Evolutionary conservation across 2,797 vertebrate genomes (phyloP).

Genomic region (Notamacropus eugenii): DNA sequence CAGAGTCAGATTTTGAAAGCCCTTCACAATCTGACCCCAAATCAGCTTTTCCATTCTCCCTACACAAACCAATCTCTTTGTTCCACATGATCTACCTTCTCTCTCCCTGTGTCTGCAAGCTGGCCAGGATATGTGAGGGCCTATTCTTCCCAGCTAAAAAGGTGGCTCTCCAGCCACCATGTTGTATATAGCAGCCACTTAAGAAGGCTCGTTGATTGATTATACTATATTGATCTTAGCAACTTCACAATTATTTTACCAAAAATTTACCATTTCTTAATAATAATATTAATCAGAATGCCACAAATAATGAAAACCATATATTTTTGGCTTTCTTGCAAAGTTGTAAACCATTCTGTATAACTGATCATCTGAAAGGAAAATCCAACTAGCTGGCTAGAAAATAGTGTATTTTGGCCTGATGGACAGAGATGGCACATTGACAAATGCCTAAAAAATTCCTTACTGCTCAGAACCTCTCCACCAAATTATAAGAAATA

Average conservation of each 20-base stretch:
- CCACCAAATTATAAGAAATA: not conserved
- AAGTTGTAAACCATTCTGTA: not conserved
- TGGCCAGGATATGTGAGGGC: not conserved
- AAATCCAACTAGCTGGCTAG: not conserved
- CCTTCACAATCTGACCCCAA: not conserved
- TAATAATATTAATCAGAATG: not conserved
- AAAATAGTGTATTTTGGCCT: not conserved
- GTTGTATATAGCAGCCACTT: not conserved
- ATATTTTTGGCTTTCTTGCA: not conserved
- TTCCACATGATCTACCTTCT: not conserved
- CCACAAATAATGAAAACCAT: not conserved
- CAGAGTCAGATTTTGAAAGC: not conserved
- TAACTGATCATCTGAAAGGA: slow-evolving; percentile 9
- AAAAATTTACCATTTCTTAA: not conserved
- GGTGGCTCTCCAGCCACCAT: not conserved
- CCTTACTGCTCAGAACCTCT: not conserved
- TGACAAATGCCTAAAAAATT: not conserved
- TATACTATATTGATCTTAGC: not conserved
- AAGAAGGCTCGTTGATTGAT: not conserved
- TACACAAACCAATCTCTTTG: not conserved
- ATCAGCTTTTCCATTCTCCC: not conserved
- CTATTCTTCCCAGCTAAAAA: not conserved
- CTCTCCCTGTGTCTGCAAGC: not conserved
- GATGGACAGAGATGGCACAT: not conserved
- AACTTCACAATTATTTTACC: not conserved